Evolutionary conservation across 2,888 invertebrate genomes (phyloP), one percentile per base, ranked within the genome.

Genomic region (Phyllotreta striolata): DNA sequence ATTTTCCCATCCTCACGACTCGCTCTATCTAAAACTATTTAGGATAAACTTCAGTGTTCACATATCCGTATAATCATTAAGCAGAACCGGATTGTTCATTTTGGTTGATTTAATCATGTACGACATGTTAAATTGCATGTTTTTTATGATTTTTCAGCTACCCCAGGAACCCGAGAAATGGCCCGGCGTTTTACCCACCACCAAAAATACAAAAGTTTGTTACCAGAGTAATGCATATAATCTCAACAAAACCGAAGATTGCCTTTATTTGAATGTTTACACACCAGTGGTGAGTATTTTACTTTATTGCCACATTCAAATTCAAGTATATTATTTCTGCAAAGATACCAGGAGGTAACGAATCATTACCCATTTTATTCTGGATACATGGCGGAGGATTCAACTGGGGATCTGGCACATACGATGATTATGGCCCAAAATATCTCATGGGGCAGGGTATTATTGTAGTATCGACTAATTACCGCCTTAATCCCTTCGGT

Each of bases 341-440:
- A 10, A 5, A 59, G 59, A 12, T 10, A 37, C 60, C 60, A 24
- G 52, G 60, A 6, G 24, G 60, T 38, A 6, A 44, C 7, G 39
- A 52, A 5, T 24, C 37, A n/a, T 34, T 60, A 24, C 52, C 60
- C 10, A 41, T 60, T 12, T 44, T 60, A 38, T 60, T 60, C 14
- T 60, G 60, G 60, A 60, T 60, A 44, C 60, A 60, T 12, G 60
- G 60, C 7, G 60, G 60, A 44, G 60, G 60, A 14, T 60, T 60
- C 3, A 60, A 52, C 24, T 60, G 60, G 60, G 60, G 60, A 10
- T 60, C 60, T 35, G 62, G 62, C n/a, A 56, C 49, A 8, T 55
- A 47, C n/a, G 35, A 46, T 14, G 62, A 62, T 6, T 62, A 56
- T 10, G 62, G 56, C 0, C 55, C 55, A 13, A 55, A 56, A 41